These are phyloP conservation scores for Macaria notata DNA, from an alignment of 2,888 invertebrate species.

Conservation along the genomic window DNA sequence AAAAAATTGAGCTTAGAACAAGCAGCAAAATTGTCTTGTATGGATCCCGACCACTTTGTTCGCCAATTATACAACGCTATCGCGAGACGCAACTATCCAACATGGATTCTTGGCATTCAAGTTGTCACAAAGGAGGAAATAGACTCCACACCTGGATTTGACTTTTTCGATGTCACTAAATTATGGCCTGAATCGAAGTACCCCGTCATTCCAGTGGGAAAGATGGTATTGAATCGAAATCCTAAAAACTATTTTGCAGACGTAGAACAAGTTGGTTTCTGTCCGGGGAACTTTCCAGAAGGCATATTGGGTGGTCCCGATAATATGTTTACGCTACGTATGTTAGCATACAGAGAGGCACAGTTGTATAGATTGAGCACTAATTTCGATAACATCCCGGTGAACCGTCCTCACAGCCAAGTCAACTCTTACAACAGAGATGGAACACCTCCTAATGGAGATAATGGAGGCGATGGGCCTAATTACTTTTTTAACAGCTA, in stretches of 20 bases:
- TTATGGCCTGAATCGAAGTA: not conserved
- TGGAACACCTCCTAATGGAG: not conserved
- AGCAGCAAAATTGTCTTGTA: not conserved
- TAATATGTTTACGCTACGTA: not conserved
- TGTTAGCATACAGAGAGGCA: not conserved
- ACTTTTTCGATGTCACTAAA: not conserved
- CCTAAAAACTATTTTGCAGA: not conserved
- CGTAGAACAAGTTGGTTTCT: not conserved
- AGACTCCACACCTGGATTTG: not conserved
- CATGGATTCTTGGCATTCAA: not conserved
- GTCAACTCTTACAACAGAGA: not conserved
- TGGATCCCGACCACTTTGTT: not conserved
- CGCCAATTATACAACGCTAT: conserved; percentile 1
- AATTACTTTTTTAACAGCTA: conserved; percentile 92
- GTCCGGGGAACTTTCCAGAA: not conserved
- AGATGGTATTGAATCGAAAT: not conserved
- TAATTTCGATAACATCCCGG: not conserved
- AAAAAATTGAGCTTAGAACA: not conserved
- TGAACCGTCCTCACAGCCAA: not conserved
- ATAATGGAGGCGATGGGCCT: too few relatives aligned
- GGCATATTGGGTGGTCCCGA: not conserved
- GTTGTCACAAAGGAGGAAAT: not conserved
- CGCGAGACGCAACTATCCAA: not conserved
- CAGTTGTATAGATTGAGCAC: not conserved
- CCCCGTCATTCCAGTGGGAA: not conserved